phyloP scores from a whole-genome alignment of 2,797 vertebrate species.

The Onychomys arenicola region DNA sequence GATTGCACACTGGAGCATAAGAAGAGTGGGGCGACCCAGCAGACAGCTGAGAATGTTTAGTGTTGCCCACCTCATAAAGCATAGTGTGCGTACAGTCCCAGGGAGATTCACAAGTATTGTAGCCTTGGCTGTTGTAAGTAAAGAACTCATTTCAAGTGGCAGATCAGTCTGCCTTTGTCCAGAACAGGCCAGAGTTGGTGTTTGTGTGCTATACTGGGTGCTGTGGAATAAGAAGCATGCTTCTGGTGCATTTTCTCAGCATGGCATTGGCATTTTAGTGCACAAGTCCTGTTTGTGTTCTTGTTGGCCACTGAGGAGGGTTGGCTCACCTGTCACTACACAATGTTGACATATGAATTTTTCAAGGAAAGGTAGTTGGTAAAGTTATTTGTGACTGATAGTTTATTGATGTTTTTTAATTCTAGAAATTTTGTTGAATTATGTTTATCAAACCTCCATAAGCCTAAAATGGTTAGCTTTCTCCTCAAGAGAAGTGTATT shows the following conservation, averaged over 20 bases:
- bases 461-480: neutral
- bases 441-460: neutral
- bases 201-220: neutral
- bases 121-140: neutral
- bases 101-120: neutral
- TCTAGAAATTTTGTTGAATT: neutral
- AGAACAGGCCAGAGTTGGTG: neutral
- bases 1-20: neutral
- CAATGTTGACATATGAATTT: neutral
- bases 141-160: neutral
- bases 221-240: neutral
- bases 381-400: neutral
- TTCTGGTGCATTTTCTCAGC: neutral
- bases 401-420: neutral
- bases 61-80: neutral
- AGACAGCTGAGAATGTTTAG: neutral
- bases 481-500: neutral
- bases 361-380: constrained; percentile 10
- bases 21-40: neutral
- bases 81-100: neutral
- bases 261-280: neutral
- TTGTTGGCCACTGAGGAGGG: neutral
- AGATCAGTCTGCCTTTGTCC: neutral
- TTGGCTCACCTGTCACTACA: neutral
- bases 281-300: neutral